Conservation (phyloP, 2,888 invertebrate genomes). For the Lasioglossum villosulum region DNA sequence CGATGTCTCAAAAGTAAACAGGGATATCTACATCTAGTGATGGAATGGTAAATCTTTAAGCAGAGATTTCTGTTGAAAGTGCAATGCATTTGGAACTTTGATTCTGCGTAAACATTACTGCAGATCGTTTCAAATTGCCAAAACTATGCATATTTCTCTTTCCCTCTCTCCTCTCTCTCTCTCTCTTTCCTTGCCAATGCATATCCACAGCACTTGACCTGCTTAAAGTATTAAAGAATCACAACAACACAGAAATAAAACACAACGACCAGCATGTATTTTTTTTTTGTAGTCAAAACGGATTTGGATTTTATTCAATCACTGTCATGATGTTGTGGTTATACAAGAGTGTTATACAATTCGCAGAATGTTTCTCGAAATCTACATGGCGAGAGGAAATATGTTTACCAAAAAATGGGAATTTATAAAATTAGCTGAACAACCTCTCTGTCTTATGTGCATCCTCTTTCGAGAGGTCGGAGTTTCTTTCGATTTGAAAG, state of each 20-base stretch:
- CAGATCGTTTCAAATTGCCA: slow-evolving; percentile 34
- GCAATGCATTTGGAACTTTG: slow-evolving; percentile 40
- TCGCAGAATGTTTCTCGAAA: slow-evolving; percentile 79
- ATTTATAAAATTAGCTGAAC: slow-evolving; percentile 51
- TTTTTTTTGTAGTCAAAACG: slow-evolving; percentile 79
- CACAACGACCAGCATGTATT: slow-evolving; percentile 77
- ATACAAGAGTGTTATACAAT: slow-evolving; percentile 83
- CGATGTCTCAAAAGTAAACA: slow-evolving; percentile 48
- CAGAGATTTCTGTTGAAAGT: slow-evolving; percentile 29
- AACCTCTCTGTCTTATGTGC: background rate
- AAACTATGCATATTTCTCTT: slow-evolving; percentile 39
- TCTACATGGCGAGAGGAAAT: slow-evolving; percentile 79
- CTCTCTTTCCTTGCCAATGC: slow-evolving; percentile 41
- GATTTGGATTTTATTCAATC: slow-evolving; percentile 83
- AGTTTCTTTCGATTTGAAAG: no score
- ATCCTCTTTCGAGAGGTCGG: slow-evolving; percentile 13
- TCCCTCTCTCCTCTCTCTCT: background rate
- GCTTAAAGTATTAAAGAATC: slow-evolving; percentile 71
- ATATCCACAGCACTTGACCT: slow-evolving; percentile 46
- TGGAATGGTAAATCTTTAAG: slow-evolving; percentile 41
- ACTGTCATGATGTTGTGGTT: slow-evolving; percentile 80
- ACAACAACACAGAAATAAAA: slow-evolving; percentile 80
- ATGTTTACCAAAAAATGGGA: slow-evolving; percentile 79
- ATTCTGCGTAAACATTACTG: slow-evolving; percentile 42
- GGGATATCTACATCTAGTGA: slow-evolving; percentile 42